Evolutionary conservation across 2,113 vertebrate genomes (phyloP), one percentile per base, ranked within the genome.

Genomic region (Siniperca chuatsi): DNA sequence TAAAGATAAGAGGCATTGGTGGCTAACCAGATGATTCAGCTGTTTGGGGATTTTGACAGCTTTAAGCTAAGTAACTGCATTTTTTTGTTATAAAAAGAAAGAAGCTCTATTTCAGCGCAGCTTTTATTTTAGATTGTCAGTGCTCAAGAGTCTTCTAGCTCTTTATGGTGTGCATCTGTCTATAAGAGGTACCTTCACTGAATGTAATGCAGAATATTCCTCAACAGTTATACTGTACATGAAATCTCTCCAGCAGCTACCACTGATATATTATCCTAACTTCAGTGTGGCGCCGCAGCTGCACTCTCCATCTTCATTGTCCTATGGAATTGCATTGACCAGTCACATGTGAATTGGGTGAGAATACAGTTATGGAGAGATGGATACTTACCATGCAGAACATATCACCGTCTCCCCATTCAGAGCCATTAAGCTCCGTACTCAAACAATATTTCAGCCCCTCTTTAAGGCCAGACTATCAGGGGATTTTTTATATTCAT

Each of bases 361-460:
- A 71, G 74, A 85, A 76, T 87, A 69, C 76, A 76, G 73, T 75
- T 89, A 77, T 64, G 58, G 62, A 46, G 66, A 79, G 85, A 90
- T 81, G 68, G 73, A 81, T 94, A 85, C 89, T 92, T 83, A 88
- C 90, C 58, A 80, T 86, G 81, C 87, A 80, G 75, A 87, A 81
- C 74, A 75, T 86, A 83, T 90, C 61, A 44, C 76, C 8, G 5
- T 67, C 62, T 74, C 46, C 44, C 70, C 61, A 82, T 86, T 87
- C 79, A 74, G 29, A 89, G 7, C 73, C 80, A 91, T 91, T 87
- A 92, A 52, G 50, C 67, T 81, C 52, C 5, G 2, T 29, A 80
- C 65, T 89, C 72, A 82, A 82, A 87, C 54, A 81, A 84, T 88
- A 87, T 88, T 81, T 85, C 81, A 88, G 16, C 52, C 9, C 35